Evolutionary conservation across 2,888 invertebrate species (phyloP).

Genomic region (Chironomus riparius): DNA sequence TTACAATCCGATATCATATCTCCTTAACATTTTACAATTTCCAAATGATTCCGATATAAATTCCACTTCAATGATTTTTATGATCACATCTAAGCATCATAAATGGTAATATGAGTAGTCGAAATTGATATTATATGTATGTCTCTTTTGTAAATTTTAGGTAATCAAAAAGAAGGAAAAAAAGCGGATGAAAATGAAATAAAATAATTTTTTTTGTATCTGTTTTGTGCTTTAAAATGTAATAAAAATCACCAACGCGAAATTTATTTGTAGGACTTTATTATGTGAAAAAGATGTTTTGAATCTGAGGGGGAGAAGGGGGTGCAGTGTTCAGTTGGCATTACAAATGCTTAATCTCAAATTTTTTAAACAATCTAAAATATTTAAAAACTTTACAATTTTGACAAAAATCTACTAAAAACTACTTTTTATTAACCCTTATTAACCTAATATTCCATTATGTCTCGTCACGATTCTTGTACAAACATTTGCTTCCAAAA

Average conservation of each 20-base stretch:
- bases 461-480: constrained; percentile 14
- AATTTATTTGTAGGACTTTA: neutral
- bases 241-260: constrained; percentile 20
- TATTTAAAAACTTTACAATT: neutral
- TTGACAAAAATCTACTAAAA: too few relatives aligned
- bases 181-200: neutral
- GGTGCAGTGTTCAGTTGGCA: too few relatives aligned
- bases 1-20: neutral
- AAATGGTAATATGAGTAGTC: constrained; percentile 9
- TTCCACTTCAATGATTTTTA: constrained; percentile 22
- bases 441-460: neutral
- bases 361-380: too few relatives aligned
- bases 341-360: too few relatives aligned
- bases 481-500: neutral
- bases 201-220: neutral
- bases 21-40: neutral
- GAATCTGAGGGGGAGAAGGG: neutral
- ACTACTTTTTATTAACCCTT: too few relatives aligned
- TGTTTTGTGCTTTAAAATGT: neutral
- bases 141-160: neutral
- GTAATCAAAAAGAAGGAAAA: neutral
- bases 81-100: constrained; percentile 22
- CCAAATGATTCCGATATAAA: constrained; percentile 22
- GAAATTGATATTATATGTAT: constrained; percentile 14
- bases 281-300: neutral